Evolutionary conservation across 2,888 invertebrate species (phyloP).

Genomic region (Mellilla xanthometata): DNA sequence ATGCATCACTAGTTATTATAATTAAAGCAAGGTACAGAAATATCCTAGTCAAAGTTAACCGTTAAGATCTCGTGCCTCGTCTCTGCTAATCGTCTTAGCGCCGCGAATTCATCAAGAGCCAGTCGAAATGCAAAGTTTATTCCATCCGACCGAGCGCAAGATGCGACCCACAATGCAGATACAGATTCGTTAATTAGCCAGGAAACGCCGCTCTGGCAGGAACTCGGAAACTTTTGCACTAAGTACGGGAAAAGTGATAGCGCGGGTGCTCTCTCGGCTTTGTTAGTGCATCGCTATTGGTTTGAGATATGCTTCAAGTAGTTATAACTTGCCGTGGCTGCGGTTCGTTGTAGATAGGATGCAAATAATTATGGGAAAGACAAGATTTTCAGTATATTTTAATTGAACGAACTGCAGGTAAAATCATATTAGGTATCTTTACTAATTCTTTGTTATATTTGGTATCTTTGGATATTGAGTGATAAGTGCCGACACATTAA

Average conservation of each 20-base stretch:
- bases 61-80: too few relatives aligned
- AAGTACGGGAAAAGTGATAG: constrained; percentile 56
- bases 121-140: constrained; percentile 40
- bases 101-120: neutral
- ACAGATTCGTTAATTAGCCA: constrained; percentile 58
- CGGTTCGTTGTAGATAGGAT: neutral
- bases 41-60: too few relatives aligned
- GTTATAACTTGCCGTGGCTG: neutral
- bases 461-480: too few relatives aligned
- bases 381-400: too few relatives aligned
- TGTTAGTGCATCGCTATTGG: constrained; percentile 2
- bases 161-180: constrained; percentile 54
- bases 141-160: constrained; percentile 39
- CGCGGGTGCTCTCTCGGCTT: constrained; percentile 25
- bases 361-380: too few relatives aligned
- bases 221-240: constrained; percentile 56
- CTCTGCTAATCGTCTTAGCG: neutral
- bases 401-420: too few relatives aligned
- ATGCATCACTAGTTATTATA: too few relatives aligned
- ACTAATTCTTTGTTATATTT: too few relatives aligned
- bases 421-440: too few relatives aligned
- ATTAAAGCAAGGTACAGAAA: too few relatives aligned
- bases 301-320: constrained; percentile 3
- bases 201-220: constrained; percentile 48
- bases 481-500: too few relatives aligned